Base-by-base conservation (phyloP, 2,888 invertebrate species). In the Antheraea assamensis region DNA sequence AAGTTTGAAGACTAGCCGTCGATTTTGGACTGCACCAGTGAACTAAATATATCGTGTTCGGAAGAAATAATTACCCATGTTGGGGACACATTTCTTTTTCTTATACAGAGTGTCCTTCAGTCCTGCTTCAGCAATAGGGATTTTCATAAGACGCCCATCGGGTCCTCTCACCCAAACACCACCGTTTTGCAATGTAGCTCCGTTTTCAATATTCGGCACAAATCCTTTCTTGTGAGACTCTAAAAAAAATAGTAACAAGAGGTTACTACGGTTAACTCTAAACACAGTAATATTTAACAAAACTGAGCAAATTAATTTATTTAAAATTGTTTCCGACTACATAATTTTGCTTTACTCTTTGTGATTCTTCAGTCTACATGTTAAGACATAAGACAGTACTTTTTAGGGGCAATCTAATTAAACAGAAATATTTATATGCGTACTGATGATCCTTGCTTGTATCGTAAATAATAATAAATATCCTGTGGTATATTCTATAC, bases 91-190 rank as follows among this genome's bases (percentile, higher is more conserved):
- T 78, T 91, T 91, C 77, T 91, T 90, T 76, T 88, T 90, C 79
- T 86, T 90, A 76, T 85, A 91, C 0, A 82, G 76, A 0, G 91
- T 89, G 73, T 81, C 84, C 75, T 85, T 83, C 2, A 92, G 82
- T 73, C 90, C 91, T 0, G 81, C 84, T 74, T 92, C 92, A 0
- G 88, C 85, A 70, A 83, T 80, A 7, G 92, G 91, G 31, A 92
- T 88, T 71, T 92, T 86, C 80, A 92, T 87, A 19, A 93, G 86
- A n/a, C 85, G 83, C 0, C 85, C 85, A 73, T 92, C 90, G 0
- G 84, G 84, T 0, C 90, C 93, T 8, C 82, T 84, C 42, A 94
- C 91, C 93, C 93, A 95, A 3, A 95, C 90, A 3, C 93, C 95
- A 19, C 91, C 92, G 74, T 93, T 93, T 81, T 95, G 94, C 3